phyloP scores from a whole-genome alignment of 2,113 vertebrate species.

The Nerophis lumbriciformis region DNA sequence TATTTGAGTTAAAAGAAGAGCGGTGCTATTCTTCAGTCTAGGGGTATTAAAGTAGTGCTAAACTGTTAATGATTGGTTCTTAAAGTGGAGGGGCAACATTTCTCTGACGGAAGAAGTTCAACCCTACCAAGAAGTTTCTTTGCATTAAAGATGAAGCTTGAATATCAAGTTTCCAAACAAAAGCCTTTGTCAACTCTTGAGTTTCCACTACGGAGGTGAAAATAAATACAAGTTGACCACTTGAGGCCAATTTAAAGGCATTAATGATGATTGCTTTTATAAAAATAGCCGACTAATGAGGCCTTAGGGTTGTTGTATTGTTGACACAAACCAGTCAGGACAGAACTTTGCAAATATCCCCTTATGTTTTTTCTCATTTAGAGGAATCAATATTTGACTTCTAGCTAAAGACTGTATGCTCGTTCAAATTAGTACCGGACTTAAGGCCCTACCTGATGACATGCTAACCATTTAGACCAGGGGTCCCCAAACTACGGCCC shows the following conservation, averaged over 20 bases:
- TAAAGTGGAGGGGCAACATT: not conserved
- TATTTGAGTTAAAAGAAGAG: no score
- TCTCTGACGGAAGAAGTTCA: not conserved
- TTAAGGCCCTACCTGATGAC: not conserved
- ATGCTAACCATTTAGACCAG: no score
- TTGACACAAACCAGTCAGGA: no score
- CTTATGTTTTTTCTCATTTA: not conserved
- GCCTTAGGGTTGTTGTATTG: no score
- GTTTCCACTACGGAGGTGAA: not conserved
- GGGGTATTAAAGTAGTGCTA: no score
- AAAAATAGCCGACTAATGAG: no score
- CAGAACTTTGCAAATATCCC: not conserved
- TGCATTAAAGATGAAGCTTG: constrained; percentile 1
- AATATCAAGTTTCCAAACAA: not conserved
- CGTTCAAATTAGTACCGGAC: not conserved
- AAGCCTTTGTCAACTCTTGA: not conserved
- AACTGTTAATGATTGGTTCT: no score
- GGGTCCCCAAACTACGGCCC: no score
- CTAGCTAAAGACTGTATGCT: not conserved
- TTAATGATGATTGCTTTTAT: no score
- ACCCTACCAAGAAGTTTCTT: not conserved
- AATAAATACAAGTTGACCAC: no score
- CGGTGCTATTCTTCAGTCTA: no score
- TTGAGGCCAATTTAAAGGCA: no score
- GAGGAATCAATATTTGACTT: not conserved